A percentile compares a stretch with the other conserved stretches of the same genome.
Evolutionary conservation across 2,113 vertebrate species (phyloP).

Genomic region (Macheiramphus alcinus): DNA sequence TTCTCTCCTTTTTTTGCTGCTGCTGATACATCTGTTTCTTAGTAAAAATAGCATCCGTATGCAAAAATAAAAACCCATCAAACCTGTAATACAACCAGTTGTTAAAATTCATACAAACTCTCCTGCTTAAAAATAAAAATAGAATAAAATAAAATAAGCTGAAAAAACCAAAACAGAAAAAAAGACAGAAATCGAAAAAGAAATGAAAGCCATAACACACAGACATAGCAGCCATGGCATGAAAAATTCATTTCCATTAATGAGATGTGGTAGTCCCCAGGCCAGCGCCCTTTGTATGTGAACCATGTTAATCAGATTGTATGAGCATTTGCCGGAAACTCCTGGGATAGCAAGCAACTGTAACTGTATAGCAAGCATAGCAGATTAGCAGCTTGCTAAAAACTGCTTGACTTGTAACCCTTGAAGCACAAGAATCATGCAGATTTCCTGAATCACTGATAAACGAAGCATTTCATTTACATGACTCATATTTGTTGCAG

Average conservation of each 20-base stretch:
- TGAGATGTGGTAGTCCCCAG: slow-evolving; percentile 60
- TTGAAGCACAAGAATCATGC: slow-evolving; percentile 35
- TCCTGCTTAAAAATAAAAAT: background rate
- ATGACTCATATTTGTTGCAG: background rate
- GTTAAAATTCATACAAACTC: background rate
- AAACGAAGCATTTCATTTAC: background rate
- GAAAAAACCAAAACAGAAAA: background rate
- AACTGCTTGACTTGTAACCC: slow-evolving; percentile 72
- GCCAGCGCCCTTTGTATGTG: slow-evolving; percentile 60
- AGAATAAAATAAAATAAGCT: background rate
- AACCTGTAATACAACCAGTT: background rate
- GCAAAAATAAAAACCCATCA: background rate
- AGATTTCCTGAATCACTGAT: background rate
- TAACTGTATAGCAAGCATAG: slow-evolving; percentile 54
- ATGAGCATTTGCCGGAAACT: slow-evolving; percentile 64
- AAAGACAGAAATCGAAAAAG: background rate
- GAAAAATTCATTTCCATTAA: slow-evolving; percentile 74
- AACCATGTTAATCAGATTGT: slow-evolving; percentile 73
- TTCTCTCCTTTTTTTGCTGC: background rate
- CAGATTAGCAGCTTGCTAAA: slow-evolving; percentile 66
- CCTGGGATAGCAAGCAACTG: slow-evolving; percentile 55
- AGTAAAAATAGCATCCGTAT: slow-evolving; percentile 1
- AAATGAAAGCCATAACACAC: slow-evolving; percentile 35
- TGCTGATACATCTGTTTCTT: background rate
- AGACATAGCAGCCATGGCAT: slow-evolving; percentile 26